Evolutionary conservation across 2,113 vertebrate genomes (phyloP), one percentile per base, ranked within the genome.

Genomic region (Argyrosomus japonicus): DNA sequence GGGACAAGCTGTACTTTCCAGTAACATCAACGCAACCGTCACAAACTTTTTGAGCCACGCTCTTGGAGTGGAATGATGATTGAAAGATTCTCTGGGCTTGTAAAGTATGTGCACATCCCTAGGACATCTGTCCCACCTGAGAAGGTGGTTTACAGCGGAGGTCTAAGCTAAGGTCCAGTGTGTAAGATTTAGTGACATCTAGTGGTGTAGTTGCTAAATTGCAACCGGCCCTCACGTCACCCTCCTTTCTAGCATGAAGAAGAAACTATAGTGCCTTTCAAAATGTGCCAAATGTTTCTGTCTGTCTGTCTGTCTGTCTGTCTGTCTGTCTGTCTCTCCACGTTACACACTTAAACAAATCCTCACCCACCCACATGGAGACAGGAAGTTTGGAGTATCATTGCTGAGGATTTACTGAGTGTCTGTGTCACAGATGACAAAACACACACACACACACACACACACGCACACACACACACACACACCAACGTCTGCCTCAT

Each of bases 381-480:
- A 95, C 96, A 97, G 96, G 96, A 97, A 97, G 96, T 96, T 74
- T 71, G 32, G 94, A 96, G 95, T 95, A 96, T 96, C 96, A 95
- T 96, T 96, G 95, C 95, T 96, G 95, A 96, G 95, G 96, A 97
- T 97, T 88, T 96, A 96, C 95, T 95, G 94, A 96, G 95, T 95
- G 96, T 95, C 95, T 96, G 94, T 97, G 96, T 97, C 96, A 97
- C 97, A 96, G 95, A 96, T 97, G 96, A 97, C 82, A 83, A 86
- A 53, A 79, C 71, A 71, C 18, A 85, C 89, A 82, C 88, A 88
- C 36, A 75, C 79, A 82, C 70, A 85, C 45, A 40, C 36, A 40
- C 25, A n/a, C n/a, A n/a, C n/a, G n/a, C 68, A 82, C 84, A 87
- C 81, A 72, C 77, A 78, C 69, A 87, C 72, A 82, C 76, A 88